Evolutionary conservation across 2,797 vertebrate species (phyloP).

Genomic region (Malacoctenus gilli): DNA sequence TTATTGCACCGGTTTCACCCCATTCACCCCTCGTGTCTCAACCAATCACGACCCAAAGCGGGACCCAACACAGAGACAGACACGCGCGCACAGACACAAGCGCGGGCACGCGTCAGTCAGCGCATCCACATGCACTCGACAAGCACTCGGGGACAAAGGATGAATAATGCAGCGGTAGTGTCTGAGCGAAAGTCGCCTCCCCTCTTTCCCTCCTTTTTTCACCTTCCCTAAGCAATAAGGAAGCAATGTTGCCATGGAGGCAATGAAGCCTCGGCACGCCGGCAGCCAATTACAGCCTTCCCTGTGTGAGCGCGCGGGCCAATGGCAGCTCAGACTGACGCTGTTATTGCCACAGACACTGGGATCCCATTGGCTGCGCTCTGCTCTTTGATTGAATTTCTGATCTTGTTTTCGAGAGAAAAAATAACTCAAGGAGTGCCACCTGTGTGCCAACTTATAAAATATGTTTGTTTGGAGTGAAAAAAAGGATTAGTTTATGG

Average conservation of each 20-base stretch:
- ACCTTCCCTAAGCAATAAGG: conserved; percentile 78
- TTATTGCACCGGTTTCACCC: conserved; percentile 74
- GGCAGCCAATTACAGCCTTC: conserved; percentile 69
- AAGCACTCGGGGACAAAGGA: conserved; percentile 74
- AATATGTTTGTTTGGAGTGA: conserved; percentile 39
- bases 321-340: conserved; percentile 63
- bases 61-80: conserved; percentile 44
- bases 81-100: no score
- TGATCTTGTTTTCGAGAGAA: conserved; percentile 74
- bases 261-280: conserved; percentile 69
- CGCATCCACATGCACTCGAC: conserved; percentile 45
- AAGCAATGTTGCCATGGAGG: conserved; percentile 81
- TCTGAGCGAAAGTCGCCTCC: conserved; percentile 78
- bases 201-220: conserved; percentile 69
- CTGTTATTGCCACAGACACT: conserved; percentile 74
- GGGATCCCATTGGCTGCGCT: conserved; percentile 68
- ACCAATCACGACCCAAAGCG: conserved; percentile 63
- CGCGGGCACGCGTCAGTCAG: conserved; percentile 62
- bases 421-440: conserved; percentile 72
- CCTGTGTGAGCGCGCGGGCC: conserved; percentile 62
- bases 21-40: conserved; percentile 53
- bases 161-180: conserved; percentile 81
- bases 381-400: conserved; percentile 78
- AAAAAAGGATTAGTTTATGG: conserved; percentile 19
- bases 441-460: conserved; percentile 71